Evolutionary conservation across 1,140 invertebrate species (phyloP).

Genomic region (Contarinia nasturtii): DNA sequence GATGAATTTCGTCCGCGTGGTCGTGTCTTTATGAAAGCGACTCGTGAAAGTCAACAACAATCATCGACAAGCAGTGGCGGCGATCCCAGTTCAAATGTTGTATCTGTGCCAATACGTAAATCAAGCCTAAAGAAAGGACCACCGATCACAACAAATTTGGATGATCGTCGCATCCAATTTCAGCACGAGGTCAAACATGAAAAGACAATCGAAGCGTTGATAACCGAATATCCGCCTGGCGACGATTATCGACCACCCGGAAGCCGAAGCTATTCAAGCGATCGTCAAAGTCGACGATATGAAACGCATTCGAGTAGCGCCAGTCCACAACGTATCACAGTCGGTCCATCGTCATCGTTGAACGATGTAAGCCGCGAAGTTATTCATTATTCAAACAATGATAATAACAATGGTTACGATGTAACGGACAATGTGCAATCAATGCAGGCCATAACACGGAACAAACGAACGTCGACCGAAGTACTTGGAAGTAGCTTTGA

Average conservation of each 20-base stretch:
- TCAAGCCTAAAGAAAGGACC: slow-evolving; percentile 35
- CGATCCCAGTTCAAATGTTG: not conserved
- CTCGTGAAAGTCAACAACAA: slow-evolving; percentile 10
- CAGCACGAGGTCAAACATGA: slow-evolving; percentile 20
- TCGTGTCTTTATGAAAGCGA: slow-evolving; percentile 5
- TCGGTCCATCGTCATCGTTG: not conserved
- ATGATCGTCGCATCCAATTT: slow-evolving; percentile 17
- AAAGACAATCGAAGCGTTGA: slow-evolving; percentile 19
- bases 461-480: slow-evolving; percentile 64
- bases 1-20: slow-evolving; percentile 7
- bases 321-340: not conserved
- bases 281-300: not conserved
- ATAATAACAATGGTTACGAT: not conserved
- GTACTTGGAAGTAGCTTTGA: slow-evolving; percentile 63
- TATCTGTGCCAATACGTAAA: slow-evolving; percentile 18
- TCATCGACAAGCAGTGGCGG: slow-evolving; percentile 10
- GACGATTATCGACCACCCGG: slow-evolving; percentile 1
- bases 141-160: slow-evolving; percentile 32
- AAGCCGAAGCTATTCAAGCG: not conserved
- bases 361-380: not conserved
- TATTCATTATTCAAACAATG: not conserved
- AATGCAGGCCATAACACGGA: slow-evolving; percentile 53
- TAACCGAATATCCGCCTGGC: slow-evolving; percentile 18
- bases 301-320: not conserved
- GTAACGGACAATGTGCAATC: slow-evolving; percentile 4